Evolutionary conservation across 2,797 vertebrate species (phyloP), one percentile per base, ranked within the genome.

Genomic region (Antrozous pallidus): DNA sequence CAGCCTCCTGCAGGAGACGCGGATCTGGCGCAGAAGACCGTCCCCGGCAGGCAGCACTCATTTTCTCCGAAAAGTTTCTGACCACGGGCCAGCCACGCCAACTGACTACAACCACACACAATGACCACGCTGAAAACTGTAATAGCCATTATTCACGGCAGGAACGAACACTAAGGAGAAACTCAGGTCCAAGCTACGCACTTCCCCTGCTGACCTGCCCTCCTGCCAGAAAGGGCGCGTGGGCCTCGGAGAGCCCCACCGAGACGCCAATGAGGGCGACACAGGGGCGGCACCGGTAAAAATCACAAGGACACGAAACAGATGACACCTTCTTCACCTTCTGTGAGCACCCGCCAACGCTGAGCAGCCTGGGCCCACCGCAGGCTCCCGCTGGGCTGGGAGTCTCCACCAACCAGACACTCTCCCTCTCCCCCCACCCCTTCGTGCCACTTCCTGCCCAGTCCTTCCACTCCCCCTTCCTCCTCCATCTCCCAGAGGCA

Each of bases 31-130:
- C 1, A 24, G 51, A n/a, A 54, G 63, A 82, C 36, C n/a, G 10
- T 3, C 67, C 49, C 65, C 24, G 14, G 49, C 63, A 73, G 58
- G 45, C 36, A 83, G 49, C n/a, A 28, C 28, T 84, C 70, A 58
- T 24, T 74, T 90, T 83, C 77, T 92, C 47, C 86, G 61, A 82
- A 92, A 88, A 84, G n/a, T 51, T 58, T 61, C 11, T 31, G n/a
- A 94, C 65, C 33, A 51, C 67, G 54, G 75, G 90, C 69, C 75
- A 78, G 80, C 5, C 49, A 70, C 20, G 28, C 49, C 71, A 93
- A 77, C 2, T 51, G 51, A 88, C 22, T 82, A 26, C 3, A 91
- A 24, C 47, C 78, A 88, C 91, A 49, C 38, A 54, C 85, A 93
- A 85, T 20, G 77, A n/a, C 38, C 26, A 83, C 31, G 28, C 91